phyloP scores from a whole-genome alignment of 2,797 vertebrate genomes.

The Pangasius sanitwongsei region DNA sequence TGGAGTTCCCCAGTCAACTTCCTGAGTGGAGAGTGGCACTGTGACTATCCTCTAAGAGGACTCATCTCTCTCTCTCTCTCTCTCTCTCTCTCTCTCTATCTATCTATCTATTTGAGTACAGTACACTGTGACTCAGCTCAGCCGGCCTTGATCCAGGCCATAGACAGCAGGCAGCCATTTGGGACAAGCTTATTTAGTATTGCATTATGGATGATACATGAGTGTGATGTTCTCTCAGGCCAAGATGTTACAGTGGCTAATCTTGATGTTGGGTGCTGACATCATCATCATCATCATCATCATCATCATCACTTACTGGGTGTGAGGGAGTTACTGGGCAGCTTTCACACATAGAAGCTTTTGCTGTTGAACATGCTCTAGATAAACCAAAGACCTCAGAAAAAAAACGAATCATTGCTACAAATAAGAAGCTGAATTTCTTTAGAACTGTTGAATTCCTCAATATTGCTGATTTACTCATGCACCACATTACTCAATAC shows the following conservation, averaged over 20 bases:
- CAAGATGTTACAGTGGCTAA: conserved; percentile 41
- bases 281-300: neutral
- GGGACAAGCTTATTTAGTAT: conserved; percentile 48
- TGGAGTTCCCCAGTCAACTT: conserved; percentile 31
- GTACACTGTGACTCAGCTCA: conserved; percentile 26
- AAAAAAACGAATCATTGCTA: neutral
- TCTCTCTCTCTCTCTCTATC: conserved; percentile 8
- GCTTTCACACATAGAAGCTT: neutral
- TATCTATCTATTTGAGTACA: conserved; percentile 7
- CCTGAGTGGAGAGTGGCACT: conserved; percentile 9
- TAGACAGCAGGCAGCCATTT: conserved; percentile 46
- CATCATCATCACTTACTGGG: neutral
- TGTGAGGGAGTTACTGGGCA: conserved; percentile 11
- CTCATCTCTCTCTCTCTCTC: neutral
- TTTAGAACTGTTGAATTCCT: conserved; percentile 2
- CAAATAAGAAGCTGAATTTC: neutral
- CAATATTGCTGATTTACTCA: neutral
- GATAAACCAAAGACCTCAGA: neutral
- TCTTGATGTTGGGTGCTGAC: conserved; percentile 25
- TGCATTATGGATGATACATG: conserved; percentile 55
- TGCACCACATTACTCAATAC: conserved; percentile 4
- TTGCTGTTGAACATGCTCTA: neutral
- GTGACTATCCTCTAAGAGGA: conserved; percentile 32
- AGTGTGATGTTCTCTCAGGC: conserved; percentile 39
- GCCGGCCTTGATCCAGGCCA: conserved; percentile 36